Conservation (phyloP, 1,140 invertebrate species). For the Gryon sp. region DNA sequence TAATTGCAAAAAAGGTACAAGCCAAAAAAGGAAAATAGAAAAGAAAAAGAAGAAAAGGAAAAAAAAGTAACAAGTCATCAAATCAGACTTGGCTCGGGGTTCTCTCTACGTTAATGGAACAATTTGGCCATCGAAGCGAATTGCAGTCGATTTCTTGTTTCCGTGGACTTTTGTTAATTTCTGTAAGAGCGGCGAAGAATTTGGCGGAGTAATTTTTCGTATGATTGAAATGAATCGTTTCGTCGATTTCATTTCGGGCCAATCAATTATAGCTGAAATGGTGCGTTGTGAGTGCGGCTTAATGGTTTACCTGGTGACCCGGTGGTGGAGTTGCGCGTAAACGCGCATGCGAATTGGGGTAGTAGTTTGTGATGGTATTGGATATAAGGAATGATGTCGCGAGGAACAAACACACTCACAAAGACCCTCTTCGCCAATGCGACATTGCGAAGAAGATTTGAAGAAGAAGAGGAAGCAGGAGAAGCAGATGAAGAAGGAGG, state of each 20-base stretch:
- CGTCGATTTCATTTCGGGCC: slow-evolving; percentile 3
- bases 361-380: slow-evolving; percentile 64
- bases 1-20: too few species aligned
- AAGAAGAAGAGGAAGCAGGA: slow-evolving; percentile 27
- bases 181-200: not conserved
- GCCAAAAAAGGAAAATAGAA: too few species aligned
- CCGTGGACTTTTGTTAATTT: not conserved
- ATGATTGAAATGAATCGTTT: not conserved
- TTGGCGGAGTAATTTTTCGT: too few species aligned
- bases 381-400: slow-evolving; percentile 48
- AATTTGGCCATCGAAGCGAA: too few species aligned
- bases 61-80: too few species aligned
- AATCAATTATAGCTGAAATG: slow-evolving; percentile 20
- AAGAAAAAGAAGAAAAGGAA: too few species aligned
- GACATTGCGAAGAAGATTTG: slow-evolving; percentile 43
- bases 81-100: too few species aligned
- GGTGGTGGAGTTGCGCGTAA: slow-evolving; percentile 58
- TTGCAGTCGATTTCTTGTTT: too few species aligned
- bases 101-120: too few species aligned
- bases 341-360: slow-evolving; percentile 68
- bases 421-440: slow-evolving; percentile 44
- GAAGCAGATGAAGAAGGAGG: slow-evolving; percentile 24
- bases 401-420: slow-evolving; percentile 39
- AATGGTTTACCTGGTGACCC: slow-evolving; percentile 65
- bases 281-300: slow-evolving; percentile 25